These are phyloP conservation scores for Teinopalpus imperialis DNA, from an alignment of 2,888 invertebrate species.

Conservation along the genomic window DNA sequence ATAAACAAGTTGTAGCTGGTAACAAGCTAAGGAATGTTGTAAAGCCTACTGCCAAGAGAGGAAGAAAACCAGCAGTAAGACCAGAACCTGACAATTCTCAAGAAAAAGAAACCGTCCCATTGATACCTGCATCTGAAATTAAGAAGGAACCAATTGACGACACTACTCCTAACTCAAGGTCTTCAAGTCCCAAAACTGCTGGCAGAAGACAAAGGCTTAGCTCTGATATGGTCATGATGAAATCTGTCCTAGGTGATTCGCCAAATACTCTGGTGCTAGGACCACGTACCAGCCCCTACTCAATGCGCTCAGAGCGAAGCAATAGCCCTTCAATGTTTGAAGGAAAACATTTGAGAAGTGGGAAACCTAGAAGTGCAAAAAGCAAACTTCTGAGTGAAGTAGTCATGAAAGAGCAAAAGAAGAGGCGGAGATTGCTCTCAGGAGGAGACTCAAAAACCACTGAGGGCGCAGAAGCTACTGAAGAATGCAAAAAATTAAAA, in stretches of 20 bases:
- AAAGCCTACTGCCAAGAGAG: constrained; percentile 55
- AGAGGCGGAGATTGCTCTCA: constrained; percentile 77
- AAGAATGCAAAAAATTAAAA: constrained; percentile 69
- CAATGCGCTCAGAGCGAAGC: constrained; percentile 82
- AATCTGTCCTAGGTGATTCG: constrained; percentile 66
- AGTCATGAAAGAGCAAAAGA: constrained; percentile 79
- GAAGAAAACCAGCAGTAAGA: constrained; percentile 61
- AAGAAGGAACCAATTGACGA: constrained; percentile 74
- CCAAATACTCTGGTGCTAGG: constrained; percentile 62
- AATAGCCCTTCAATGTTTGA: constrained; percentile 74
- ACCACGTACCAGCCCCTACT: constrained; percentile 80
- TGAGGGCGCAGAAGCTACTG: constrained; percentile 56
- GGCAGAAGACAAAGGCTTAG: constrained; percentile 66
- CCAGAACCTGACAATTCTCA: constrained; percentile 54
- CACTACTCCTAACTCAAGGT: constrained; percentile 63
- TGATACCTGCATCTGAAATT: constrained; percentile 70
- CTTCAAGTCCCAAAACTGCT: constrained; percentile 73
- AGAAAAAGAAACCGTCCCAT: constrained; percentile 60
- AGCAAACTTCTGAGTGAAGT: constrained; percentile 80
- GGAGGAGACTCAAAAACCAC: constrained; percentile 78
- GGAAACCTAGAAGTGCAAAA: constrained; percentile 84
- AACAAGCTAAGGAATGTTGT: constrained; percentile 65
- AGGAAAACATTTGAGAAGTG: constrained; percentile 84
- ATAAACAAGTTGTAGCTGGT: constrained; percentile 58
- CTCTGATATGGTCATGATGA: constrained; percentile 75